phyloP scores from a whole-genome alignment of 2,113 vertebrate species.

The Corythaeola cristata region DNA sequence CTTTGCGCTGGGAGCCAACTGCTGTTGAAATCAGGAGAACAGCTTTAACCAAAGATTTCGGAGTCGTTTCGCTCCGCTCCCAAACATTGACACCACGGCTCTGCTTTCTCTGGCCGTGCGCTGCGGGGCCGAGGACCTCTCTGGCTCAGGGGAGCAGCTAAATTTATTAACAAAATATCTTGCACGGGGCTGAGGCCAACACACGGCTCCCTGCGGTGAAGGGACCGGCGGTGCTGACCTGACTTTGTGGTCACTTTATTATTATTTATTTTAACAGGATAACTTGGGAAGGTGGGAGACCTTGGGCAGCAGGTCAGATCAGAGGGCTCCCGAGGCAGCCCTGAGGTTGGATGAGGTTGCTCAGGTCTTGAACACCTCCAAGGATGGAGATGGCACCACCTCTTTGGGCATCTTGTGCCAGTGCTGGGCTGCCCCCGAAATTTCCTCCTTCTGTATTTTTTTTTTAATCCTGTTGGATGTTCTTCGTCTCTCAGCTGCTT shows the following conservation, averaged over 20 bases:
- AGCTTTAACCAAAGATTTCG: not conserved
- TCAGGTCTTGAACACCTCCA: not conserved
- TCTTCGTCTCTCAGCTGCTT: not conserved
- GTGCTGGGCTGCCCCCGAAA: not conserved
- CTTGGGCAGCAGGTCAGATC: not conserved
- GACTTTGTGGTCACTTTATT: not conserved
- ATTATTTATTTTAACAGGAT: not conserved
- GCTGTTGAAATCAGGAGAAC: not conserved
- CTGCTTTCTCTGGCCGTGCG: not conserved
- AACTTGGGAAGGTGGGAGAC: not conserved
- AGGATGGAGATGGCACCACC: not conserved
- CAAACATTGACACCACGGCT: rapidly evolving
- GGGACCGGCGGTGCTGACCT: rapidly evolving
- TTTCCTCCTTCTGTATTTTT: not conserved
- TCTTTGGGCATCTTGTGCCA: not conserved
- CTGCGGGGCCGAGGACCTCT: not conserved
- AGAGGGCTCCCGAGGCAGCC: not conserved
- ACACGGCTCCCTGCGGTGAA: not conserved
- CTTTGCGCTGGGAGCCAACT: not conserved
- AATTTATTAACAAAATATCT: not conserved
- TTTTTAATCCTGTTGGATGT: not conserved
- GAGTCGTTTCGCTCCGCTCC: not conserved
- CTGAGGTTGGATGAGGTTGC: not conserved
- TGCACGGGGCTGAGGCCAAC: not conserved
- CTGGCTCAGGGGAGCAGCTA: not conserved